phyloP scores from a whole-genome alignment of 2,113 vertebrate species.

The Chaetura pelagica region DNA sequence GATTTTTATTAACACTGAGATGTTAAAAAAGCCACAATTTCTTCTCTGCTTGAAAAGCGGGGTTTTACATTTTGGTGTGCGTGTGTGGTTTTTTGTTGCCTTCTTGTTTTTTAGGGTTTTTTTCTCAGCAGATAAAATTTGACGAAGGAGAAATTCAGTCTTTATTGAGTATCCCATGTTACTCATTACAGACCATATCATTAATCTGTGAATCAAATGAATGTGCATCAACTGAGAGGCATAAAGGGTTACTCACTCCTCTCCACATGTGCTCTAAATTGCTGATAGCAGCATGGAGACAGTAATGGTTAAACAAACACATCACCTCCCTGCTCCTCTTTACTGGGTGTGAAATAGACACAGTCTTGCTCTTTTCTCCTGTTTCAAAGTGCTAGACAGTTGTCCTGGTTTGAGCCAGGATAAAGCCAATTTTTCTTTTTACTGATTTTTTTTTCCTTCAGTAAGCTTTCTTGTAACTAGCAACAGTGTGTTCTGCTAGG shows the following conservation, averaged over 20 bases:
- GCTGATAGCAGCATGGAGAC: neutral
- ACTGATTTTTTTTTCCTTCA: too few relatives aligned
- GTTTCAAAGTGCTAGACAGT: neutral
- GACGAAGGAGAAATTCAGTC: neutral
- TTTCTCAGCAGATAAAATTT: neutral
- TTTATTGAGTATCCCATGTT: neutral
- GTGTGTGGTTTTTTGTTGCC: too few relatives aligned
- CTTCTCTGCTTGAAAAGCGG: neutral
- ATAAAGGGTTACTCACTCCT: neutral
- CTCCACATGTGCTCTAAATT: neutral
- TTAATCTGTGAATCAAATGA: neutral
- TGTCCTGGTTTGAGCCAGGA: too few relatives aligned
- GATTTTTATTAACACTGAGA: neutral
- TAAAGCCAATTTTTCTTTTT: too few relatives aligned
- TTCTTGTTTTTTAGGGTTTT: too few relatives aligned
- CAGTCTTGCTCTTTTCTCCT: neutral
- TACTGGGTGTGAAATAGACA: neutral
- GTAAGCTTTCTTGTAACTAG: too few relatives aligned
- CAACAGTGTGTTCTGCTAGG: too few relatives aligned
- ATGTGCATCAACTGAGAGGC: neutral
- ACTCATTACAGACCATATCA: neutral
- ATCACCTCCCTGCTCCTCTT: neutral
- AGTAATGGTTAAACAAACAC: neutral
- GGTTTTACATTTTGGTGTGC: too few relatives aligned
- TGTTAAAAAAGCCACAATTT: constrained; percentile 1